Percentiles rank a stretch among this genome's conserved stretches.
Conservation (phyloP, 2,113 vertebrate genomes). For the Lota lota region DNA sequence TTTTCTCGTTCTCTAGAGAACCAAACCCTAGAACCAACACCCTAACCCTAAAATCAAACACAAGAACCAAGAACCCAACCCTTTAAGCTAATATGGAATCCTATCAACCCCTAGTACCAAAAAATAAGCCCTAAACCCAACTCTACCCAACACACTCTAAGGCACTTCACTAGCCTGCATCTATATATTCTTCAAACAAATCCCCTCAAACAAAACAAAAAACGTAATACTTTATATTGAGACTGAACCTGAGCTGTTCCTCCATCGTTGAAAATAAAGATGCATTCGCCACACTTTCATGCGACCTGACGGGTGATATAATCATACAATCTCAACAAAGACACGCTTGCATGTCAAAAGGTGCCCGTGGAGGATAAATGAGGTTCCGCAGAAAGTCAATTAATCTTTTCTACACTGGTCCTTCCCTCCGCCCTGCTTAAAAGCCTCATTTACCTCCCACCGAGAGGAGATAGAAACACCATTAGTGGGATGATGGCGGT, state of each 20-base stretch:
- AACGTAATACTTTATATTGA: too few species aligned
- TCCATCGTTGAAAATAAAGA: background rate
- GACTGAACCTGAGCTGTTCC: background rate
- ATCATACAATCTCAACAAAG: constrained; percentile 61
- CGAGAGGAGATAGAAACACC: constrained; percentile 93
- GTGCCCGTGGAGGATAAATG: constrained; percentile 64
- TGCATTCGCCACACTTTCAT: constrained; percentile 17
- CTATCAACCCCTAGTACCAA: too few species aligned
- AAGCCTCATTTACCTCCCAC: constrained; percentile 97
- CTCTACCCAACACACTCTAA: too few species aligned
- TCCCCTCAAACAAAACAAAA: too few species aligned
- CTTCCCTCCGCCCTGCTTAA: constrained; percentile 78
- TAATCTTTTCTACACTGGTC: constrained; percentile 84
- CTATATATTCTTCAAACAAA: too few species aligned
- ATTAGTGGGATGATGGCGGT: constrained; percentile 86
- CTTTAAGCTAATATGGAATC: too few species aligned
- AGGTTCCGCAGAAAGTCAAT: constrained; percentile 75
- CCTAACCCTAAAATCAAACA: too few species aligned
- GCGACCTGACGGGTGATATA: constrained; percentile 40
- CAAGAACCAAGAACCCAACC: too few species aligned
- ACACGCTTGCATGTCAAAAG: constrained; percentile 63
- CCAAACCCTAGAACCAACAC: too few species aligned
- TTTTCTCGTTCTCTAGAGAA: too few species aligned
- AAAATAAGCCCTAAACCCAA: too few species aligned
- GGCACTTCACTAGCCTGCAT: too few species aligned